Conservation (phyloP, 2,888 invertebrate genomes). For the Taenaris catops region DNA sequence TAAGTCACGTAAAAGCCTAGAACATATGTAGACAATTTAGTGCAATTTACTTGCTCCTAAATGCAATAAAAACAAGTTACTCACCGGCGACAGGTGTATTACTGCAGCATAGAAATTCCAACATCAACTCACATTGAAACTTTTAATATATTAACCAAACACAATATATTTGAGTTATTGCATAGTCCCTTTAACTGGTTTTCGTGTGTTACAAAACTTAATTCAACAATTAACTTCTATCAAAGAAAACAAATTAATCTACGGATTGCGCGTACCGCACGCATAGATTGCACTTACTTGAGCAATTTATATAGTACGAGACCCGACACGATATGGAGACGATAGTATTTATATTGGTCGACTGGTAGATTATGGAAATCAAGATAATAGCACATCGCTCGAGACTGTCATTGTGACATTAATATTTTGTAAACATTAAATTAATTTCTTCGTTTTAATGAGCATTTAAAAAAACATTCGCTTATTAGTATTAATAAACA, state of each 20-base stretch:
- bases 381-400: too few species aligned
- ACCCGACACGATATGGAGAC: too few species aligned
- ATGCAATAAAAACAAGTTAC: slow-evolving; percentile 37
- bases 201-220: slow-evolving; percentile 2
- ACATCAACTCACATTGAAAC: slow-evolving; percentile 17
- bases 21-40: not conserved
- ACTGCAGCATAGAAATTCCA: slow-evolving; percentile 30
- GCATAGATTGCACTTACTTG: slow-evolving; percentile 32
- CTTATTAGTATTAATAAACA: too few species aligned
- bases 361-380: too few species aligned
- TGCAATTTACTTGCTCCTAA: slow-evolving; percentile 2
- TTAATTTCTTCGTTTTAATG: too few species aligned
- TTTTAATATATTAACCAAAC: too few species aligned
- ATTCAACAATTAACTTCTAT: slow-evolving; percentile 2
- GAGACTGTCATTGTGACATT: too few species aligned
- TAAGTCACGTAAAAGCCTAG: not conserved
- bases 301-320: slow-evolving; percentile 28
- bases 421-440: too few species aligned
- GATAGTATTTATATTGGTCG: too few species aligned
- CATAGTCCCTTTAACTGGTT: too few species aligned
- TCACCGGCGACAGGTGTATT: slow-evolving; percentile 56
- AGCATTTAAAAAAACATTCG: too few species aligned
- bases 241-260: slow-evolving; percentile 13
- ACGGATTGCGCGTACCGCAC: slow-evolving; percentile 27
- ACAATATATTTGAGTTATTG: too few species aligned